Evolutionary conservation across 2,113 vertebrate species (phyloP).

Genomic region (human): DNA sequence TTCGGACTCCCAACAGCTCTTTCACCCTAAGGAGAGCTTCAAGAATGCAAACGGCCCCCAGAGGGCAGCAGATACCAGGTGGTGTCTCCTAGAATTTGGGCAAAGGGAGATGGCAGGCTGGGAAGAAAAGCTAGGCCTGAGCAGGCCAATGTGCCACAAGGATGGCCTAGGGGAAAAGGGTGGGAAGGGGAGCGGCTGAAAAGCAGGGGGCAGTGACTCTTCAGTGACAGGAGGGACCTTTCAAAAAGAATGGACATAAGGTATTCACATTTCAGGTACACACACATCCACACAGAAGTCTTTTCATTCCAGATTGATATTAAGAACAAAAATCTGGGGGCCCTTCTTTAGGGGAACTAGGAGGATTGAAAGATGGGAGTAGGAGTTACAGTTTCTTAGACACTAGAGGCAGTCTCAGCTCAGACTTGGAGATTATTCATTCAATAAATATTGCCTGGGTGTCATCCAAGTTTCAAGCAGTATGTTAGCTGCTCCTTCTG

Average conservation of each 20-base stretch:
- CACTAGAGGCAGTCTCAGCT: neutral
- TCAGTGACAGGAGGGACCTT: neutral
- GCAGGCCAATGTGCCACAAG: neutral
- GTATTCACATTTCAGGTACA: neutral
- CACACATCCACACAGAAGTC: neutral
- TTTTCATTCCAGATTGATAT: neutral
- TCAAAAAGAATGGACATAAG: neutral
- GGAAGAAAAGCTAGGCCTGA: neutral
- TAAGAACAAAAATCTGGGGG: neutral
- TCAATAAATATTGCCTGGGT: neutral
- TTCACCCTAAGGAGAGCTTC: neutral
- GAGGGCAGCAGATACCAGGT: neutral
- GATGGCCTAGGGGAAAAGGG: neutral
- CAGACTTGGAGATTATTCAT: neutral
- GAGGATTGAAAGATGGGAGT: neutral
- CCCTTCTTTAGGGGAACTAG: neutral
- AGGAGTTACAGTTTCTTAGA: neutral
- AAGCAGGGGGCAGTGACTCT: neutral
- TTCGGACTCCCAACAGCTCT: neutral
- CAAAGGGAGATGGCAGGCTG: neutral
- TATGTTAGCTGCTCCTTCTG: neutral
- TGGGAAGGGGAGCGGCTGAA: neutral
- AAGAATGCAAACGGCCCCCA: neutral
- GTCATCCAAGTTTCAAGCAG: neutral
- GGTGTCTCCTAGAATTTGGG: neutral